Evolutionary conservation across 2,888 invertebrate genomes (phyloP).

Genomic region (Dorcus hopei): DNA sequence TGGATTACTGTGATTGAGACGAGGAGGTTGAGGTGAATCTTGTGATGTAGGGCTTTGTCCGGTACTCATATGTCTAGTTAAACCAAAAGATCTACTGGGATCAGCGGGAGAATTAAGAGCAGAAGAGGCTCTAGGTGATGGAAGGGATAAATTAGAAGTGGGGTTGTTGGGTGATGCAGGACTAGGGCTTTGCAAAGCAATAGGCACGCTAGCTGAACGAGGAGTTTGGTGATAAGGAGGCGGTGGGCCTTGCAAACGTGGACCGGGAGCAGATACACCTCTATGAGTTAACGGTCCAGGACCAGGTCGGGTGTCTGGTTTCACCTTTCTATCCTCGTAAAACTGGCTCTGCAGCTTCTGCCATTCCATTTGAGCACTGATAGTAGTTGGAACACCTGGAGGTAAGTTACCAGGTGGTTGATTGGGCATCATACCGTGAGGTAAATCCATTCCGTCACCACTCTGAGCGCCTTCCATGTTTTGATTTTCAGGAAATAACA

Average conservation of each 20-base stretch:
- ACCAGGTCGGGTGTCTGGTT: constrained; percentile 23
- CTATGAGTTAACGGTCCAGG: constrained; percentile 39
- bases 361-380: constrained; percentile 79
- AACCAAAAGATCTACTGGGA: constrained; percentile 54
- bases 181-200: constrained; percentile 70
- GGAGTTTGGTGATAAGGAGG: constrained; percentile 74
- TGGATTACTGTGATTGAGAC: constrained; percentile 66
- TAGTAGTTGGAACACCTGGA: constrained; percentile 35
- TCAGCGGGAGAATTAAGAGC: constrained; percentile 70
- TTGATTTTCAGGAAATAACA: constrained; percentile 81
- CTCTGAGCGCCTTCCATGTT: constrained; percentile 35
- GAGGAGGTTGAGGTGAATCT: constrained; percentile 56
- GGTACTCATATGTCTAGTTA: constrained; percentile 53
- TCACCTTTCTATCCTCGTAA: constrained; percentile 63
- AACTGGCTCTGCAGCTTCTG: constrained; percentile 86
- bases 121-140: constrained; percentile 70
- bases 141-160: constrained; percentile 67
- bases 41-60: constrained; percentile 62
- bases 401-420: constrained; percentile 22
- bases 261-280: constrained; percentile 38
- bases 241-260: constrained; percentile 69
- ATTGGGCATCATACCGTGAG: constrained; percentile 21
- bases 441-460: constrained; percentile 15
- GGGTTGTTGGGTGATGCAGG: constrained; percentile 71
- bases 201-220: constrained; percentile 70